These are phyloP conservation scores for Sarcophaga bullata DNA, from an alignment of 1,140 invertebrate species.

Conservation along the genomic window DNA sequence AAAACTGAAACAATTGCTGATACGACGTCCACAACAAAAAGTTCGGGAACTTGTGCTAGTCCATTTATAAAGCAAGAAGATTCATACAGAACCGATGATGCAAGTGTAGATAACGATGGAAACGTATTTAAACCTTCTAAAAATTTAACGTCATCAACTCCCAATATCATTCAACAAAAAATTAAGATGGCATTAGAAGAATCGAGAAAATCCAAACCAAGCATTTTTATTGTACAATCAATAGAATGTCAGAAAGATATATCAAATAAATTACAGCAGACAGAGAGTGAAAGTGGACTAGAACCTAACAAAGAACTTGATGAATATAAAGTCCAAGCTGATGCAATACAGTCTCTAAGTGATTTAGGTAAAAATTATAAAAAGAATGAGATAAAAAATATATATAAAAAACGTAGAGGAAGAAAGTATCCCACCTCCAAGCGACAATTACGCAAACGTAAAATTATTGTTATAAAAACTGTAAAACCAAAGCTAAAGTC, in stretches of 20 bases:
- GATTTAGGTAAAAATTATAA: conserved; percentile 10
- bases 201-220: conserved; percentile 57
- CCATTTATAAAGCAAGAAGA: background rate
- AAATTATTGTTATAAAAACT: conserved; percentile 41
- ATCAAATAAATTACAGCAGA: background rate
- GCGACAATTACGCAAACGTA: conserved; percentile 38
- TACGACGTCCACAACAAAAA: background rate
- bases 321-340: too few species aligned
- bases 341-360: background rate
- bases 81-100: background rate
- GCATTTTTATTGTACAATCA: conserved; percentile 58
- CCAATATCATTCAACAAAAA: conserved; percentile 30
- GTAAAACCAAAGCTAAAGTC: conserved; percentile 37
- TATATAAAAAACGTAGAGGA: background rate
- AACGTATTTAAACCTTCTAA: background rate
- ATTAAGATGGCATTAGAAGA: conserved; percentile 55
- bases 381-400: conserved; percentile 15
- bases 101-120: background rate
- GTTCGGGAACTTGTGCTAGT: background rate
- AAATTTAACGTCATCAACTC: background rate
- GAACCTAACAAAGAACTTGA: background rate
- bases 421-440: conserved; percentile 30
- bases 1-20: background rate
- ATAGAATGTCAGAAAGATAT: conserved; percentile 46
- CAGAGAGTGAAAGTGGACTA: background rate